Percentiles rank a stretch among this genome's conserved stretches.
These are phyloP conservation scores for Colistium nudipinnis DNA, from an alignment of 2,113 vertebrate species.

Conservation along the genomic window DNA sequence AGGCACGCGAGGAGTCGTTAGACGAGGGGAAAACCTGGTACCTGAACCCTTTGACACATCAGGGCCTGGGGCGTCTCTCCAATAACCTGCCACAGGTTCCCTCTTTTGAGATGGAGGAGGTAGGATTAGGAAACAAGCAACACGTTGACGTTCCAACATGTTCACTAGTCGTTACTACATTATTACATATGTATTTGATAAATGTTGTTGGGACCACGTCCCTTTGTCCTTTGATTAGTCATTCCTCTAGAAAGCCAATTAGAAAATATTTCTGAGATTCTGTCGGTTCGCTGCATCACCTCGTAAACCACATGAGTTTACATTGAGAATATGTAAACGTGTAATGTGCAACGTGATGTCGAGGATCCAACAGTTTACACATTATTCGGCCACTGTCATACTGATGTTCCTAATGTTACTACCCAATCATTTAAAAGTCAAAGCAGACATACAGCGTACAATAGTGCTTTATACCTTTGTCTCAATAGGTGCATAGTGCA, in stretches of 20 bases:
- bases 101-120: slow-evolving; percentile 84
- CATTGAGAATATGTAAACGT: neutral
- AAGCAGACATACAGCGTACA: neutral
- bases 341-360: no score
- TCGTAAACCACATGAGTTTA: neutral
- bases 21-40: slow-evolving; percentile 9
- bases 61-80: slow-evolving; percentile 22
- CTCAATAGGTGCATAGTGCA: slow-evolving; percentile 74
- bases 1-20: slow-evolving; percentile 4
- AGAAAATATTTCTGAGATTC: neutral
- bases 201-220: no score
- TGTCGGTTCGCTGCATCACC: neutral
- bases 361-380: no score
- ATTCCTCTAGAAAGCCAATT: neutral
- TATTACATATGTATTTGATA: neutral
- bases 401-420: neutral
- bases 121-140: slow-evolving; percentile 35
- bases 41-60: slow-evolving; percentile 47
- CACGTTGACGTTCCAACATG: neutral
- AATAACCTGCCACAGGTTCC: slow-evolving; percentile 64
- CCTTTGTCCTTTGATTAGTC: neutral
- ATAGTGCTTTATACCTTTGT: neutral
- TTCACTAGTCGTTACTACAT: neutral
- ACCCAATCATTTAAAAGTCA: neutral
- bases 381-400: no score